Conservation (phyloP, 2,888 invertebrate species). For the Acanthosepion esculentum region DNA sequence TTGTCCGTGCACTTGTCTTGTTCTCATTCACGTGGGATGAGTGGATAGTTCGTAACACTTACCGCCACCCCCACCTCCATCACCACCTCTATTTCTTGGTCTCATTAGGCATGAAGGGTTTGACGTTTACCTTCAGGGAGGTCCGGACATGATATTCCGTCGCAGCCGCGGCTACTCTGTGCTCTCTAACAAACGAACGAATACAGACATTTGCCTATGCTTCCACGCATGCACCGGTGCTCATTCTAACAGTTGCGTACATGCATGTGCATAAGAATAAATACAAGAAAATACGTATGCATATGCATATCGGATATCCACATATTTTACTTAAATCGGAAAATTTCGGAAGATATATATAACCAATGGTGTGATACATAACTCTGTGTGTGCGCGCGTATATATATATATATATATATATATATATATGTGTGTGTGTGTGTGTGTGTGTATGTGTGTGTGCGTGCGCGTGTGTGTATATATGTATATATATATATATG, state of each 20-base stretch:
- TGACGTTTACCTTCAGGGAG: conserved; percentile 45
- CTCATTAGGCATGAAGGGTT: conserved; percentile 39
- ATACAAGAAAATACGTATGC: neutral
- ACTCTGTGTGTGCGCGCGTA: no score
- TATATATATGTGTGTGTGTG: conserved; percentile 13
- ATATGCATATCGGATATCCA: neutral
- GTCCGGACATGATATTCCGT: neutral
- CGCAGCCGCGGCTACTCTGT: neutral
- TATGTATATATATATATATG: no score
- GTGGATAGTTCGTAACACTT: neutral
- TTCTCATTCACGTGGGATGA: conserved; percentile 35
- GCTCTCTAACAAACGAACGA: neutral
- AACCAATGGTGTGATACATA: no score
- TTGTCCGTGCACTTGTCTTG: conserved; percentile 35
- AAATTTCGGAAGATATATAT: no score
- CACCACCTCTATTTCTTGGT: neutral
- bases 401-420: conserved; percentile 38
- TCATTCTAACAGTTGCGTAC: neutral
- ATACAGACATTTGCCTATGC: neutral
- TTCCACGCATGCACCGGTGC: neutral
- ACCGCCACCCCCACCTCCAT: neutral
- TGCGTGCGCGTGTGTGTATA: no score
- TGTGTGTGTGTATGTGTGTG: neutral
- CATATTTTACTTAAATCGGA: neutral
- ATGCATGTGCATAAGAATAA: neutral